phyloP scores from a whole-genome alignment of 1,140 invertebrate species.

The Manduca sexta region DNA sequence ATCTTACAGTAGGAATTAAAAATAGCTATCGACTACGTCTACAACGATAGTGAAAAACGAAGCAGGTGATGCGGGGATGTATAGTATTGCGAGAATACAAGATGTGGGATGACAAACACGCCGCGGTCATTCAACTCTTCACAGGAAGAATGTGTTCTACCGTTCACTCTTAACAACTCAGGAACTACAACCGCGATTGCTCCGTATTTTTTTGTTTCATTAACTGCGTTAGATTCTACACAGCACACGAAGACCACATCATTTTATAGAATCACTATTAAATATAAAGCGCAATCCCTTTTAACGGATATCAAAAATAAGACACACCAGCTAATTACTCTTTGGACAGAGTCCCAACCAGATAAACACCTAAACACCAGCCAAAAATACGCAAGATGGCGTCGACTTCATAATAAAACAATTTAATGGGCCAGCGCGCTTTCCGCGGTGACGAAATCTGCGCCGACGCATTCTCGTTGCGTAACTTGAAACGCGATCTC shows the following conservation, averaged over 20 bases:
- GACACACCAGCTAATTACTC: slow-evolving; percentile 63
- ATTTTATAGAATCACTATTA: no score
- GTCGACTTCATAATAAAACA: slow-evolving; percentile 72
- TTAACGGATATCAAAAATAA: slow-evolving; percentile 48
- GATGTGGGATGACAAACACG: slow-evolving; percentile 42
- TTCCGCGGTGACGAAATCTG: slow-evolving; percentile 71
- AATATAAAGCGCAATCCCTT: slow-evolving; percentile 13
- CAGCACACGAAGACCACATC: no score
- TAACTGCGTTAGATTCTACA: no score
- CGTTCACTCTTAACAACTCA: no score
- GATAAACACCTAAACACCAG: slow-evolving; percentile 69
- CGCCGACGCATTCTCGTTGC: slow-evolving; percentile 58
- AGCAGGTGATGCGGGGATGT: slow-evolving; percentile 43
- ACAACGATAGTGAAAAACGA: slow-evolving; percentile 46
- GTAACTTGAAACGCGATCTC: slow-evolving; percentile 58
- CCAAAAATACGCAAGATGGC: slow-evolving; percentile 72
- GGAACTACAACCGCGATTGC: no score
- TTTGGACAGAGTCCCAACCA: slow-evolving; percentile 68
- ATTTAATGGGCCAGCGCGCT: slow-evolving; percentile 73
- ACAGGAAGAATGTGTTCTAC: slow-evolving; percentile 24
- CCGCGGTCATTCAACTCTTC: slow-evolving; percentile 43
- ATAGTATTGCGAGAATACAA: slow-evolving; percentile 26
- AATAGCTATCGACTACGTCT: slow-evolving; percentile 43
- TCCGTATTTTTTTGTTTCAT: no score
- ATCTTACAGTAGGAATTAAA: slow-evolving; percentile 34